These are phyloP conservation scores for Oscheius myriophilus DNA, from an alignment of 2,888 invertebrate genomes.

Conservation along the genomic window DNA sequence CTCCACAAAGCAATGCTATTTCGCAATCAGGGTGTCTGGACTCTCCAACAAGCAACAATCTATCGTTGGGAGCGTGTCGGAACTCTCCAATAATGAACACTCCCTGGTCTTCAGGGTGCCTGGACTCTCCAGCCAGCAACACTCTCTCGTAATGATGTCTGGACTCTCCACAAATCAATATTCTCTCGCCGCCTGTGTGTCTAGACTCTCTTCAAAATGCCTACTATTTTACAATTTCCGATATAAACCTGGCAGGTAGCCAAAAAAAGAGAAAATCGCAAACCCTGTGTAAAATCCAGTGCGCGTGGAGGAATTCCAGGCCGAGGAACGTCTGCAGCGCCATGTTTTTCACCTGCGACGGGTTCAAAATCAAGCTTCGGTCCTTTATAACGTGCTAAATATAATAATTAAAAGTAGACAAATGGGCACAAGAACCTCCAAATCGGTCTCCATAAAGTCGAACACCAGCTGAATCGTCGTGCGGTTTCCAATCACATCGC, in stretches of 20 bases:
- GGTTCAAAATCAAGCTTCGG: constrained; percentile 84
- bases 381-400: constrained; percentile 75
- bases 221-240: too few species aligned
- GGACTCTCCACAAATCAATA: too few species aligned
- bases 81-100: too few species aligned
- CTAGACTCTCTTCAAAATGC: too few species aligned
- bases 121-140: too few species aligned
- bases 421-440: constrained; percentile 80
- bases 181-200: too few species aligned
- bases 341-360: constrained; percentile 93
- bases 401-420: background rate
- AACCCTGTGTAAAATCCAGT: constrained; percentile 93
- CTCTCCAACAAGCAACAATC: too few species aligned
- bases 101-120: too few species aligned
- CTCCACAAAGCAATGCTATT: too few species aligned
- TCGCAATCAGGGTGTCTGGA: too few species aligned
- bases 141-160: too few species aligned
- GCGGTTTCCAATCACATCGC: constrained; percentile 96
- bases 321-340: constrained; percentile 93
- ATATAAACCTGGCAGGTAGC: background rate
- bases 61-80: too few species aligned
- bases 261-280: background rate
- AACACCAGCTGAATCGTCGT: constrained; percentile 97
- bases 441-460: constrained; percentile 99
- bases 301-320: constrained; percentile 89